A percentile compares a stretch with the other conserved stretches of the same genome.
Conservation (phyloP, 1,140 invertebrate species). For the Tribolium madens region DNA sequence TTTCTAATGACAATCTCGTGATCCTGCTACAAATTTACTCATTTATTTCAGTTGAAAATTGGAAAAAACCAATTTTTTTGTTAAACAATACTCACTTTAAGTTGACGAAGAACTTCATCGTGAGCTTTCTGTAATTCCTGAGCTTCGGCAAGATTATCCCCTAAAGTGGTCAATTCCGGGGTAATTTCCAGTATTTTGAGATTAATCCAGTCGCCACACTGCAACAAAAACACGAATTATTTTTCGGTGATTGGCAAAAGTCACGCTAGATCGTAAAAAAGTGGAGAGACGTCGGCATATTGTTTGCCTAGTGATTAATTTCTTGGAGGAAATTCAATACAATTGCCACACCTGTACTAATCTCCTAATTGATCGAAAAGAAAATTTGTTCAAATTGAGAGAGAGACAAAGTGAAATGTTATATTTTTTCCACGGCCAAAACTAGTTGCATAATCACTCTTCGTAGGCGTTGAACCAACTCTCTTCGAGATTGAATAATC, state of each 20-base stretch:
- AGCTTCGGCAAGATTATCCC: constrained; percentile 81
- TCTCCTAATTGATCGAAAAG: constrained; percentile 13
- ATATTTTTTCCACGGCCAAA: background rate
- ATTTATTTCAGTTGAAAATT: too few species aligned
- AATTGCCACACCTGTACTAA: constrained; percentile 3
- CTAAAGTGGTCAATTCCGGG: constrained; percentile 86
- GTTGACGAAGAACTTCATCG: constrained; percentile 84
- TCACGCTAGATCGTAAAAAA: constrained; percentile 4
- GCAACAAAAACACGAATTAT: constrained; percentile 64
- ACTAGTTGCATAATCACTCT: background rate
- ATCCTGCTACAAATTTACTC: too few species aligned
- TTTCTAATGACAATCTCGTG: too few species aligned
- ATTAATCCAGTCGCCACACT: constrained; percentile 87
- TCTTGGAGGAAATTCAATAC: background rate
- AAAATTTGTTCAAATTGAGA: too few species aligned
- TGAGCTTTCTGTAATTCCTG: constrained; percentile 81
- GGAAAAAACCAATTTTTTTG: background rate
- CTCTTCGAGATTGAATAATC: background rate
- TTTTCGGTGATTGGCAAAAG: background rate
- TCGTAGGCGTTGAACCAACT: background rate
- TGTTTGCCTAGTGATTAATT: constrained; percentile 7
- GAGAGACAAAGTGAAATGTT: too few species aligned
- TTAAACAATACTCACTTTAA: constrained; percentile 74
- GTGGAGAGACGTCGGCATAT: background rate
- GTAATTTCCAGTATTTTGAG: constrained; percentile 88